A percentile compares a stretch with the other conserved stretches of the same genome.
These are phyloP conservation scores for Xanthorhoe designata DNA, from an alignment of 2,888 invertebrate genomes.

Conservation along the genomic window DNA sequence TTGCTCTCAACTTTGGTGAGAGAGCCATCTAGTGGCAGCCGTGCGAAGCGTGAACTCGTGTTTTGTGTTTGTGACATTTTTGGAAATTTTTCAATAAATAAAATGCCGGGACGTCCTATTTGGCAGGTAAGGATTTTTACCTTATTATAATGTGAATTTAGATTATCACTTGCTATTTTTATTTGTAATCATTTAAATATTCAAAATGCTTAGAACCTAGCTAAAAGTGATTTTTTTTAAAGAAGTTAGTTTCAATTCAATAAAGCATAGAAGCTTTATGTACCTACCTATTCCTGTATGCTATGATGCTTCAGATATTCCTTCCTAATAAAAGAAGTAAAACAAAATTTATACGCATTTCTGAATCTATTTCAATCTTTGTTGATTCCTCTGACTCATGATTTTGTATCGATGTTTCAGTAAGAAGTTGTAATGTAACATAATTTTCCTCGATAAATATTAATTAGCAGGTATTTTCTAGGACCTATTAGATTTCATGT, in stretches of 20 bases:
- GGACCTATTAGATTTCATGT: not conserved
- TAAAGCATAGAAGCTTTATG: no score
- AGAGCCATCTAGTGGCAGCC: slow-evolving; percentile 81
- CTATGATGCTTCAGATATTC: no score
- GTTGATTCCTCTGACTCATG: slow-evolving; percentile 20
- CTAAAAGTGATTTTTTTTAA: no score
- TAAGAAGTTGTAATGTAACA: not conserved
- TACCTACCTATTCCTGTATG: no score
- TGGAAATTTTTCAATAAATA: slow-evolving; percentile 51
- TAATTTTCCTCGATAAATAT: no score
- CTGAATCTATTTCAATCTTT: slow-evolving; percentile 18
- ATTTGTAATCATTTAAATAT: not conserved
- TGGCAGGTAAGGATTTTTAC: slow-evolving; percentile 87
- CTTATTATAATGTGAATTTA: not conserved
- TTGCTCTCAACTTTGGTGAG: slow-evolving; percentile 79
- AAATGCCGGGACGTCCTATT: slow-evolving; percentile 92
- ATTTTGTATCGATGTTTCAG: slow-evolving; percentile 1
- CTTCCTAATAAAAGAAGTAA: not conserved
- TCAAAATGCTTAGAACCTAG: not conserved
- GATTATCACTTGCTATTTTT: not conserved
- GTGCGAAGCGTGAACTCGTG: slow-evolving; percentile 66
- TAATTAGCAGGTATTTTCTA: no score
- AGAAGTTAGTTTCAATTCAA: no score
- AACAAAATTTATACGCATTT: slow-evolving; percentile 6
- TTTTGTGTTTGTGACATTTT: slow-evolving; percentile 65